A percentile compares a stretch with the other conserved stretches of the same genome.
Conservation (phyloP, 1,140 invertebrate genomes). For the Papilio polyxenes region DNA sequence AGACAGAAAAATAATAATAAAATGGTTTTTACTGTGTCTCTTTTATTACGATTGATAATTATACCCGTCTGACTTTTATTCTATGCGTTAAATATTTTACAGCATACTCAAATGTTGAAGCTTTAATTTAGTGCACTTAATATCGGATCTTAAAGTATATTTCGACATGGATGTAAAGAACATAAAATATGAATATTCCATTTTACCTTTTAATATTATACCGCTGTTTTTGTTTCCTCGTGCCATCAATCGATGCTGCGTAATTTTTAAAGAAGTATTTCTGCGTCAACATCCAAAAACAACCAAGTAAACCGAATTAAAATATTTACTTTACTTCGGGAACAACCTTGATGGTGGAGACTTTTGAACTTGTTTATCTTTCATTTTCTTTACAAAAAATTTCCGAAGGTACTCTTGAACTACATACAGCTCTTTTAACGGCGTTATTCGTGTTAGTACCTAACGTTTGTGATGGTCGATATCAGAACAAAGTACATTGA, state of each 20-base stretch:
- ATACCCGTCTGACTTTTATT: background rate
- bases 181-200: background rate
- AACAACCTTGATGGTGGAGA: background rate
- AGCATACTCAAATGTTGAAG: background rate
- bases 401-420: background rate
- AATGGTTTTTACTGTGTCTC: background rate
- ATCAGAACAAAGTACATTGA: background rate
- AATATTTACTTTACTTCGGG: background rate
- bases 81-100: constrained; percentile 13
- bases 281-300: background rate
- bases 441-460: background rate
- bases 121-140: background rate
- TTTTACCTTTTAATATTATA: background rate
- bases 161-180: constrained; percentile 17
- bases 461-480: background rate
- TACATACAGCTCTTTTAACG: background rate
- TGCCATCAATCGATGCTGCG: background rate
- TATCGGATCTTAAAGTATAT: background rate
- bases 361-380: background rate
- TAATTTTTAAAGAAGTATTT: background rate
- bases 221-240: background rate
- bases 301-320: background rate
- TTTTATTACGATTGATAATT: background rate
- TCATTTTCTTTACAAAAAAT: background rate
- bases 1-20: background rate